phyloP scores from a whole-genome alignment of 2,888 invertebrate genomes.

The Cantharis nigra region DNA sequence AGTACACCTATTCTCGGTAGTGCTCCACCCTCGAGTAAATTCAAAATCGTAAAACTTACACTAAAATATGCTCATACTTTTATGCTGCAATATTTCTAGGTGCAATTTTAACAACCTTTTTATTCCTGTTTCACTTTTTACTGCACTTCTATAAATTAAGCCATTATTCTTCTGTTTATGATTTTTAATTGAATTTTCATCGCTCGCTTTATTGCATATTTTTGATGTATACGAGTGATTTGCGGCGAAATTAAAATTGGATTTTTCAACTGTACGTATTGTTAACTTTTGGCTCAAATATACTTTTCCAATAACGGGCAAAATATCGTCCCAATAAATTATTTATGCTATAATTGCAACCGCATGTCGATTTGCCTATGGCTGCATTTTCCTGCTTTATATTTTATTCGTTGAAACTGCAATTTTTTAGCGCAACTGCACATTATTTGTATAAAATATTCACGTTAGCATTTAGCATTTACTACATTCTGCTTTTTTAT shows the following conservation, averaged over 20 bases:
- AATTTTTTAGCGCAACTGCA: neutral
- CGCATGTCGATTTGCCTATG: neutral
- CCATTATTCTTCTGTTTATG: conserved; percentile 8
- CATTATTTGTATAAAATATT: neutral
- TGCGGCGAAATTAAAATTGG: conserved; percentile 8
- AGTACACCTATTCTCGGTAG: conserved; percentile 3
- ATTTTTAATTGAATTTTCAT: conserved; percentile 18
- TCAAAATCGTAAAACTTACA: conserved; percentile 13
- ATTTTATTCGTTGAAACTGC: neutral
- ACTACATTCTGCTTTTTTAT: neutral
- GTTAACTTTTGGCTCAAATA: neutral
- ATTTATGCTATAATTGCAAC: neutral
- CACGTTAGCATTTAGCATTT: neutral
- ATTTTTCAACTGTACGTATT: neutral
- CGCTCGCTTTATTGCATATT: conserved; percentile 1
- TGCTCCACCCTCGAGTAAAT: conserved; percentile 2
- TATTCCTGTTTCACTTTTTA: neutral
- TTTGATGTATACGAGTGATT: neutral
- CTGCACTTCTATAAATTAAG: conserved; percentile 1
- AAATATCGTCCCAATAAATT: neutral
- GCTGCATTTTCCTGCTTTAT: no score
- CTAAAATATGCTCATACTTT: conserved; percentile 9
- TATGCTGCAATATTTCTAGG: neutral
- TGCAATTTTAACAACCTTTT: conserved; percentile 9
- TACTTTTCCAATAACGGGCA: neutral